These are phyloP conservation scores for Zaprionus tsacasi DNA, from an alignment of 1,140 invertebrate species.

Conservation along the genomic window DNA sequence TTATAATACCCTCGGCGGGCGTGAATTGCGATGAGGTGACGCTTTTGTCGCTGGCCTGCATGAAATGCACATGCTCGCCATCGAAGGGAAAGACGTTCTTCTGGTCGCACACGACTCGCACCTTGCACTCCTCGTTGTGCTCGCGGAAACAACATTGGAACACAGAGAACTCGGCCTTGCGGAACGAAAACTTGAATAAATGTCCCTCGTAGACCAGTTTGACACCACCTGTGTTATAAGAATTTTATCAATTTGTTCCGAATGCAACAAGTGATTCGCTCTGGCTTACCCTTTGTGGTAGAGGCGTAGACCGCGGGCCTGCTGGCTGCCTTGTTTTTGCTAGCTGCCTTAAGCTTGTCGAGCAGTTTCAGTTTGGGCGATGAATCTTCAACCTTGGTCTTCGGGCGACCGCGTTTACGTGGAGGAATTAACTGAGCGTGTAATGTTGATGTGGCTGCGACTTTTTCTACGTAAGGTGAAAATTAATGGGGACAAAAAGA, in stretches of 20 bases:
- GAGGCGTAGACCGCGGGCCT: slow-evolving; percentile 75
- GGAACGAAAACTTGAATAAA: slow-evolving; percentile 77
- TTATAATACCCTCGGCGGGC: slow-evolving; percentile 44
- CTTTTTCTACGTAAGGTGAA: slow-evolving; percentile 2
- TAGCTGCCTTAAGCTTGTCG: slow-evolving; percentile 63
- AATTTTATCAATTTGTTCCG: not conserved
- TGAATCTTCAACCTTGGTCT: slow-evolving; percentile 51
- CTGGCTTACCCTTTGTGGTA: slow-evolving; percentile 72
- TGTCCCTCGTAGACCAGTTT: slow-evolving; percentile 77
- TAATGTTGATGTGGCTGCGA: slow-evolving; percentile 44
- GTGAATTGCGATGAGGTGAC: slow-evolving; percentile 73
- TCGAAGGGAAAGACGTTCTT: slow-evolving; percentile 78
- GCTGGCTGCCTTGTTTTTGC: slow-evolving; percentile 52
- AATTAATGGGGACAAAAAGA: slow-evolving; percentile 18
- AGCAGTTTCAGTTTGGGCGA: slow-evolving; percentile 61
- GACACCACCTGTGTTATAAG: slow-evolving; percentile 61
- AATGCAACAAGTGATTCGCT: slow-evolving; percentile 39
- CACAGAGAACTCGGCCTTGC: slow-evolving; percentile 74
- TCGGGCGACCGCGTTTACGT: slow-evolving; percentile 71
- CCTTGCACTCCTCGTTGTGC: slow-evolving; percentile 76
- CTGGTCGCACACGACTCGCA: slow-evolving; percentile 77
- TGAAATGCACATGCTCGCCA: slow-evolving; percentile 75
- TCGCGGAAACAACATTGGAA: slow-evolving; percentile 82
- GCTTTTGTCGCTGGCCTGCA: slow-evolving; percentile 79
- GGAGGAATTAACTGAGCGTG: slow-evolving; percentile 49